These are phyloP conservation scores for Hirundo rustica DNA, from an alignment of 2,797 vertebrate species.

Conservation along the genomic window DNA sequence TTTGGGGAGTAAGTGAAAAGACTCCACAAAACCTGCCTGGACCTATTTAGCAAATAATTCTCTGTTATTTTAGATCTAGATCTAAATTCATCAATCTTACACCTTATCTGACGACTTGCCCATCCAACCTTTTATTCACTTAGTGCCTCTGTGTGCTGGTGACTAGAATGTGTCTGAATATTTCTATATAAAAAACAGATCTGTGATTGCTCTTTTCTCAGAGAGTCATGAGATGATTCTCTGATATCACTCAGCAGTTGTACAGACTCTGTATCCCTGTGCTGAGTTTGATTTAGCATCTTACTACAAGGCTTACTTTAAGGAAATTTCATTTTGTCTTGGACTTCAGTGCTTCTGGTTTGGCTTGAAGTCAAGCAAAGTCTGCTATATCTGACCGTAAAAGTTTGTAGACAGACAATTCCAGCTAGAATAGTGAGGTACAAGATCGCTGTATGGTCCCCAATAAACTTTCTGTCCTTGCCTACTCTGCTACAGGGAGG, in stretches of 20 bases:
- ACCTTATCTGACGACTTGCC: background rate
- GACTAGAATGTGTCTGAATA: background rate
- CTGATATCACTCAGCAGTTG: background rate
- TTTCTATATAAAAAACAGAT: background rate
- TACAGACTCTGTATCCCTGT: background rate
- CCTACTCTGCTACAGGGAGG: background rate
- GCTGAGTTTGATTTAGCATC: background rate
- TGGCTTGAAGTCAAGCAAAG: background rate
- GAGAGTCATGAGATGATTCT: background rate
- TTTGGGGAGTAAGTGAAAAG: background rate
- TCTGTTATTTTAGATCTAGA: background rate
- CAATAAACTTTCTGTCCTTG: background rate
- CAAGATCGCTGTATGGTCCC: background rate
- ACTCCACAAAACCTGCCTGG: background rate
- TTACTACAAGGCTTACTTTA: background rate
- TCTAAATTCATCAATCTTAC: background rate
- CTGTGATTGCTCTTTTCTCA: background rate
- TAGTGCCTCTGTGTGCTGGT: background rate
- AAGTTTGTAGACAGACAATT: background rate
- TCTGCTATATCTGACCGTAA: background rate
- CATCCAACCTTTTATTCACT: background rate
- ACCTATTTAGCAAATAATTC: background rate
- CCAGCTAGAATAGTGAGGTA: background rate
- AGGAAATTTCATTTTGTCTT: background rate
- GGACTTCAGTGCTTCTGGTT: background rate